phyloP scores from a whole-genome alignment of 2,113 vertebrate genomes.

The Neolamprologus cancellatus region DNA sequence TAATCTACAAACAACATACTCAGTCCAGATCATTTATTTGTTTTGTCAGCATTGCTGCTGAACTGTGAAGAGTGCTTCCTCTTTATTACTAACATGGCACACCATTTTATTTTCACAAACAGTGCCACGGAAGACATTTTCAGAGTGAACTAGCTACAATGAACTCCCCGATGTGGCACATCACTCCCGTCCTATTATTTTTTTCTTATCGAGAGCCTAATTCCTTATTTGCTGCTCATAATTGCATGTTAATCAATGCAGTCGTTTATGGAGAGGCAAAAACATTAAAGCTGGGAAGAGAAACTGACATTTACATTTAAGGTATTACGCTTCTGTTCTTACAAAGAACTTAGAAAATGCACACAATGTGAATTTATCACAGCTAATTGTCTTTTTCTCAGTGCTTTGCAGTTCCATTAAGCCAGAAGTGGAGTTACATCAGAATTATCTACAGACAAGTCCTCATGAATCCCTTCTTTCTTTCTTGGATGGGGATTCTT shows the following conservation, averaged over 20 bases:
- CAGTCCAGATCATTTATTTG: background rate
- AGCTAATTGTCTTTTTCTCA: constrained; percentile 20
- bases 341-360: background rate
- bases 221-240: background rate
- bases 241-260: background rate
- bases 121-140: background rate
- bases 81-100: background rate
- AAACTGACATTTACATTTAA: background rate
- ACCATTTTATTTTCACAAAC: background rate
- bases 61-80: background rate
- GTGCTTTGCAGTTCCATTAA: background rate
- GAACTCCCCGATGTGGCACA: background rate
- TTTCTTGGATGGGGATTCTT: constrained; percentile 23
- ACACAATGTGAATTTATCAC: background rate
- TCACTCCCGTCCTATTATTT: background rate
- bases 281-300: background rate
- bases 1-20: background rate
- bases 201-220: background rate
- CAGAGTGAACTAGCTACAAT: background rate
- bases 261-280: background rate
- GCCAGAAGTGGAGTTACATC: constrained; percentile 18
- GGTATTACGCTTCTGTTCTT: background rate
- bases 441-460: constrained; percentile 35
- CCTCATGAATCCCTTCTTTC: constrained; percentile 11
- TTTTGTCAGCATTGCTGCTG: background rate